phyloP scores from a whole-genome alignment of 2,797 vertebrate genomes.

The Morus bassanus region DNA sequence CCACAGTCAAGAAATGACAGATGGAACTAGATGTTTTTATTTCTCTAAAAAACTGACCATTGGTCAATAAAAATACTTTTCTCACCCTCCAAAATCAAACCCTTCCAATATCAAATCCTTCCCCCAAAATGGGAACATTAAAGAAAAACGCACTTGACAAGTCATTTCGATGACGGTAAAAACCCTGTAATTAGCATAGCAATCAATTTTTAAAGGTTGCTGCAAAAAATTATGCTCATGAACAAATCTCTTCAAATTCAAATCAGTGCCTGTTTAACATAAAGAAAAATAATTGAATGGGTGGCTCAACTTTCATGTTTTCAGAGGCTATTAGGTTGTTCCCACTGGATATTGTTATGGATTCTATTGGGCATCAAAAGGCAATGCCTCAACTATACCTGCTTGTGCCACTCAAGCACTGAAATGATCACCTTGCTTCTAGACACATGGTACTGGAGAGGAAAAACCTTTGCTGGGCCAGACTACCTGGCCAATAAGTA shows the following conservation, averaged over 20 bases:
- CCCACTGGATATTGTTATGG: neutral
- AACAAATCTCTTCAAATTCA: neutral
- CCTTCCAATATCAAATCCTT: neutral
- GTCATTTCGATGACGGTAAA: neutral
- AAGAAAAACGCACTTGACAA: slow-evolving; percentile 2
- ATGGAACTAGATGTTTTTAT: slow-evolving; percentile 44
- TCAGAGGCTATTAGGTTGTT: neutral
- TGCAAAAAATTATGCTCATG: neutral
- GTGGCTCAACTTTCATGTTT: neutral
- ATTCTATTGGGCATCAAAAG: neutral
- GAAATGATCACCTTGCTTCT: neutral
- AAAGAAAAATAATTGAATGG: neutral
- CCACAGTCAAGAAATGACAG: slow-evolving; percentile 51
- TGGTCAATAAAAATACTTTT: neutral
- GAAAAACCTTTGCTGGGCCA: neutral
- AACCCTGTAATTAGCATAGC: neutral
- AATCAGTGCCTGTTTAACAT: neutral
- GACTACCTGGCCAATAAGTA: neutral
- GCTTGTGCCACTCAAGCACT: neutral
- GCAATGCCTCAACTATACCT: neutral
- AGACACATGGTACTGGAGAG: neutral
- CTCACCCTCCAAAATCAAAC: neutral
- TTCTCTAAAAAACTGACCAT: slow-evolving; percentile 30
- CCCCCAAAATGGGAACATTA: neutral
- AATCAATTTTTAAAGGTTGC: slow-evolving; percentile 26